These are phyloP conservation scores for Meandrusa payeni DNA, from an alignment of 2,888 invertebrate species.

Conservation along the genomic window DNA sequence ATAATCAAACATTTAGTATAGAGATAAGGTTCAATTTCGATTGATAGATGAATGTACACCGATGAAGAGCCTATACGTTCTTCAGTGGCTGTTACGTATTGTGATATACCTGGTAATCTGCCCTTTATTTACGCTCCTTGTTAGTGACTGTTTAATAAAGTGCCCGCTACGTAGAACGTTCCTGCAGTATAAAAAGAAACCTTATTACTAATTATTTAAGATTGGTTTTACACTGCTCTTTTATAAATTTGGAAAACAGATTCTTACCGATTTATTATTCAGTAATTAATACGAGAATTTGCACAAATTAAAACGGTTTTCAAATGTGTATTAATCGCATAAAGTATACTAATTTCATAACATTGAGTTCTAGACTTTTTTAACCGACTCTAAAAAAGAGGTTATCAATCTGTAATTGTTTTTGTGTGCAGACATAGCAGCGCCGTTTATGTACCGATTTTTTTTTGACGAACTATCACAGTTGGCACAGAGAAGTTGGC, in stretches of 20 bases:
- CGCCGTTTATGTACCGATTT: no score
- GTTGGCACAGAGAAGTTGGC: no score
- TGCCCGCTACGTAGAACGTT: conserved; percentile 32
- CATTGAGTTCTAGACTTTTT: no score
- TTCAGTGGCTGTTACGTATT: conserved; percentile 35
- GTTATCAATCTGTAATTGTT: no score
- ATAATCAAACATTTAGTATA: background rate
- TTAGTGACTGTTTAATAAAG: conserved; percentile 44
- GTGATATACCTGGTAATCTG: conserved; percentile 45
- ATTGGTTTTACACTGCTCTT: background rate
- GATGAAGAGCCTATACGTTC: conserved; percentile 1
- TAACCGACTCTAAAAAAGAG: no score
- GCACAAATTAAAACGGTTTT: no score
- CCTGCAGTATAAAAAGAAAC: background rate
- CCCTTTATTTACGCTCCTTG: conserved; percentile 43
- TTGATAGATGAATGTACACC: background rate
- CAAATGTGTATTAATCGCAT: no score
- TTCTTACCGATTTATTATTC: no score
- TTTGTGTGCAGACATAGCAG: no score
- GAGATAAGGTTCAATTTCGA: conserved; percentile 5
- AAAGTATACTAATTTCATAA: no score
- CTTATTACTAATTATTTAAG: background rate
- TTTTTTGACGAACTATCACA: no score
- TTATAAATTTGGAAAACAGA: background rate
- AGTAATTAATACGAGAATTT: no score